Percentiles rank a stretch among this genome's conserved stretches.
Evolutionary conservation across 2,113 vertebrate genomes (phyloP).

Genomic region (Chiloscyllium plagiosum): DNA sequence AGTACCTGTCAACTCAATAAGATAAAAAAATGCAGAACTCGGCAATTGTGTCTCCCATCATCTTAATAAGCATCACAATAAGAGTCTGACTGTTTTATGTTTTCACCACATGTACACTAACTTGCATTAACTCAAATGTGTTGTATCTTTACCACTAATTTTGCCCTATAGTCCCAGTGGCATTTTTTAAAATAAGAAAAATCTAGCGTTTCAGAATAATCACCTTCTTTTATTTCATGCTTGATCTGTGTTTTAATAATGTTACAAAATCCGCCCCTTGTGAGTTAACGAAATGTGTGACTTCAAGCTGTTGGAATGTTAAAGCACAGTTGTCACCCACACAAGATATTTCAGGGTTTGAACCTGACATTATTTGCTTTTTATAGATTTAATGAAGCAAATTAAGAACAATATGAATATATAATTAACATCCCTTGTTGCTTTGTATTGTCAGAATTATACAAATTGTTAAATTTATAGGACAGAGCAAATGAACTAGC

Average conservation of each 20-base stretch:
- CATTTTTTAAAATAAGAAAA: not conserved
- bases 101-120: not conserved
- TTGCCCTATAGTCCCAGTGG: not conserved
- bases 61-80: not conserved
- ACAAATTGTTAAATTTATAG: not conserved
- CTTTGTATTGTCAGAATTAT: not conserved
- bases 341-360: conserved; percentile 21
- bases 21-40: not conserved
- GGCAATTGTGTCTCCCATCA: not conserved
- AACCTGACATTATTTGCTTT: conserved; percentile 33
- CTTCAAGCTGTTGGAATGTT: conserved; percentile 21
- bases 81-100: not conserved
- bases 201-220: conserved; percentile 29
- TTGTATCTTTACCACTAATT: conserved; percentile 22
- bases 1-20: not conserved
- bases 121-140: not conserved
- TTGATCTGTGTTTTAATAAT: conserved; percentile 29
- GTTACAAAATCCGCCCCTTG: conserved; percentile 23
- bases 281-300: conserved; percentile 31
- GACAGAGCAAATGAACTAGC: conserved; percentile 4
- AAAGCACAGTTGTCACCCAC: conserved; percentile 25
- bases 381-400: conserved; percentile 28
- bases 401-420: not conserved
- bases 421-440: not conserved
- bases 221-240: conserved; percentile 33